Conservation (phyloP, 2,113 vertebrate species). For the Spea bombifrons region DNA sequence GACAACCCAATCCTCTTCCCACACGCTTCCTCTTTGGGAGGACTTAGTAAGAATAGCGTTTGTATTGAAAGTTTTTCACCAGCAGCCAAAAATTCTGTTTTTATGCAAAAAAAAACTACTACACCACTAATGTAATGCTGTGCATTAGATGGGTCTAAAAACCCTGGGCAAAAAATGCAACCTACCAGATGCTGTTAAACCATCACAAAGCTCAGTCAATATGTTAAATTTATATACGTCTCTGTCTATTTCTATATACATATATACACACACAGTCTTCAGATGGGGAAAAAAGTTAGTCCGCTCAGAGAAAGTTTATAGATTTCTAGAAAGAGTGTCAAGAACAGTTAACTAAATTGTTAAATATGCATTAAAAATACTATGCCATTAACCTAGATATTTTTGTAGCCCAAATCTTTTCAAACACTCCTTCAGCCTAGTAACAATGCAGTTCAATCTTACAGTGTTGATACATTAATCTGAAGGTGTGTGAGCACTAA, state of each 20-base stretch:
- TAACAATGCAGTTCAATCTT: constrained; percentile 21
- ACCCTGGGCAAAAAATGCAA: no score
- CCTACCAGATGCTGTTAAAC: no score
- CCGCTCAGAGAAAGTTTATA: not conserved
- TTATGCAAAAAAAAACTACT: not conserved
- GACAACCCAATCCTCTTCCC: constrained; percentile 12
- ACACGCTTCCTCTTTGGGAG: not conserved
- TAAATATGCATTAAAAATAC: not conserved
- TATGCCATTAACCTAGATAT: constrained; percentile 23
- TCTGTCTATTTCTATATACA: no score
- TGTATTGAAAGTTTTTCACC: no score
- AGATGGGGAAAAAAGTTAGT: not conserved
- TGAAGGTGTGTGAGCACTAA: constrained; percentile 42
- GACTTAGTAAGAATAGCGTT: not conserved
- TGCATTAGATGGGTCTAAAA: no score
- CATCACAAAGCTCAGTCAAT: no score
- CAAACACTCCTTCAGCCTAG: constrained; percentile 15
- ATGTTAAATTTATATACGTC: no score
- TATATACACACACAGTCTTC: no score
- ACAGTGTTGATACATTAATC: constrained; percentile 45
- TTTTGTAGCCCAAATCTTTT: constrained; percentile 40
- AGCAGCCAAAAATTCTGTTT: no score
- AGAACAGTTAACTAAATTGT: constrained; percentile 11
- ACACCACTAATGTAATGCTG: not conserved
- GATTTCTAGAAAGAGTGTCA: no score